Evolutionary conservation across 1,140 invertebrate genomes (phyloP).

Genomic region (Pollicipes pollicipes): DNA sequence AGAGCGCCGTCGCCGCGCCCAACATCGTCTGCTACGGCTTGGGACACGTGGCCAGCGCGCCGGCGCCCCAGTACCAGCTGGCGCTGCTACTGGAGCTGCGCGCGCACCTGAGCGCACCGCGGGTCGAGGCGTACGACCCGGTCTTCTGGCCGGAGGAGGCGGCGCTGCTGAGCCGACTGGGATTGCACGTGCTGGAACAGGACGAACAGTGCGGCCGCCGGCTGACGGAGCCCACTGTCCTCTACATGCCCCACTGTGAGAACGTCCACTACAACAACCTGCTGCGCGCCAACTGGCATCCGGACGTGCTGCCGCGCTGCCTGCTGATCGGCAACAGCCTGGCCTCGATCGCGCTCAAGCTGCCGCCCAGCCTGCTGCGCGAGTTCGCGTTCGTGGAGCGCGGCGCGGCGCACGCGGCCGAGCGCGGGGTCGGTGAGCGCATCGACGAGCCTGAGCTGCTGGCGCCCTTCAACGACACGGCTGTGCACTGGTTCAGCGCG

Average conservation of each 20-base stretch:
- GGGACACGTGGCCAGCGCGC: conserved; percentile 12
- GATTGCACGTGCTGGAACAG: conserved; percentile 10
- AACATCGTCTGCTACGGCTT: conserved; percentile 18
- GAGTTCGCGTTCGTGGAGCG: neutral
- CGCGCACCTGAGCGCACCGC: neutral
- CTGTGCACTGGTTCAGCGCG: neutral
- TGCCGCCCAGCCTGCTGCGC: conserved; percentile 10
- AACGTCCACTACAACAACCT: conserved; percentile 28
- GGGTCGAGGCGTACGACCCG: conserved; percentile 16
- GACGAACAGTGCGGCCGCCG: conserved; percentile 23
- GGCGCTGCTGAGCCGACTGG: conserved; percentile 10
- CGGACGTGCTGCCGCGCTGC: conserved; percentile 18
- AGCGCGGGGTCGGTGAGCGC: neutral
- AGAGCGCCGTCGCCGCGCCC: neutral
- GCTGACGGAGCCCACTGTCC: conserved; percentile 18
- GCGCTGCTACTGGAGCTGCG: conserved; percentile 15
- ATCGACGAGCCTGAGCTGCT: neutral
- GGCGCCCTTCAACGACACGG: conserved; percentile 1
- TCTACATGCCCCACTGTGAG: conserved; percentile 28
- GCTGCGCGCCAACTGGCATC: conserved; percentile 25
- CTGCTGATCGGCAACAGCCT: conserved; percentile 28
- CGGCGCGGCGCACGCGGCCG: neutral
- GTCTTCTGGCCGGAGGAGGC: conserved; percentile 13
- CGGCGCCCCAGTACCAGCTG: conserved; percentile 15
- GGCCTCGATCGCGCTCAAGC: conserved; percentile 13